Evolutionary conservation across 2,888 invertebrate genomes (phyloP).

Genomic region (Notocelia uddmanniana): DNA sequence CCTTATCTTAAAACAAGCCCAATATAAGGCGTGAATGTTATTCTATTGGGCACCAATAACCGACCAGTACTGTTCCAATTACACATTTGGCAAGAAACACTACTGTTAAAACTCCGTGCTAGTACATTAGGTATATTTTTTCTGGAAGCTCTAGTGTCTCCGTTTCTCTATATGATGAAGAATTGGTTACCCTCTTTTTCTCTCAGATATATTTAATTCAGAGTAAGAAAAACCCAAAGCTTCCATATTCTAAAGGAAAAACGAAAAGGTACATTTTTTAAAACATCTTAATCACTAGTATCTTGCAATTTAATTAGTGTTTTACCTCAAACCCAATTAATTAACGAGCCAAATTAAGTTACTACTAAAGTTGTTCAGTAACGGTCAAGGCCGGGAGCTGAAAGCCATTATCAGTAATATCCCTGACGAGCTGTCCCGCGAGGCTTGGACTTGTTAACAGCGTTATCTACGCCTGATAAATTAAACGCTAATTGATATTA

Average conservation of each 20-base stretch:
- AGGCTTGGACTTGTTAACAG: conserved; percentile 32
- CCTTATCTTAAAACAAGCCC: neutral
- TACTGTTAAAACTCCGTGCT: too few species aligned
- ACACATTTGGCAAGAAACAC: neutral
- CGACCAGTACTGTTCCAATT: neutral
- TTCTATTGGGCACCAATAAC: neutral
- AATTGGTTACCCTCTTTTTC: too few species aligned
- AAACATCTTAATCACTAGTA: neutral
- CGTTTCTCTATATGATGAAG: too few species aligned
- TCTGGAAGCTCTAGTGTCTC: too few species aligned
- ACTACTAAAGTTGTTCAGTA: conserved; percentile 20
- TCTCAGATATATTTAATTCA: too few species aligned
- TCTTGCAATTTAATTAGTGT: neutral
- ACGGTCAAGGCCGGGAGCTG: conserved; percentile 38
- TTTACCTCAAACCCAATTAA: conserved; percentile 19
- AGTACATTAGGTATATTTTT: too few species aligned
- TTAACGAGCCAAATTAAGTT: conserved; percentile 24
- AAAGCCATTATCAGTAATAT: conserved; percentile 41
- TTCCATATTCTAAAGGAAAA: neutral
- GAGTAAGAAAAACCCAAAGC: too few species aligned
- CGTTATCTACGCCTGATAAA: conserved; percentile 41
- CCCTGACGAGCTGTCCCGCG: conserved; percentile 38
- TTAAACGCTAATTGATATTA: conserved; percentile 43
- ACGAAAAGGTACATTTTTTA: neutral
- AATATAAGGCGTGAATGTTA: neutral